Evolutionary conservation across 1,140 invertebrate species (phyloP), one percentile per base, ranked within the genome.

Genomic region (Venturia canescens): DNA sequence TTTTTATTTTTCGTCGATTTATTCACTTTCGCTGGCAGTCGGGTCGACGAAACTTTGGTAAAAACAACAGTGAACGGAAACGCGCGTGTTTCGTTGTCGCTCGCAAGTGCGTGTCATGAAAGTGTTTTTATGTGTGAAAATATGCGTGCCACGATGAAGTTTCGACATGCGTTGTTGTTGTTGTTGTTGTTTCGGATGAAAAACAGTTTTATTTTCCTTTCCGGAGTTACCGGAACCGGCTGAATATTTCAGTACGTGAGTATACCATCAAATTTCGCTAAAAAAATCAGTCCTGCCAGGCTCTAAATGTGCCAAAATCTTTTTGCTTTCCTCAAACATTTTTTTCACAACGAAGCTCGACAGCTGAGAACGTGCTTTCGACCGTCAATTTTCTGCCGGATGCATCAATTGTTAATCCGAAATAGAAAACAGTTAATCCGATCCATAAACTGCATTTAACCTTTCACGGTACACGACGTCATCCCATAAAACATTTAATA

Each of bases 401-500:
- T 50, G 4, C 18, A 16, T 11, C 48, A 3, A 13, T 53, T n/a
- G 18, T n/a, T 53, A 53, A n/a, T 53, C 50, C 6, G 11, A 53
- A n/a, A 11, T 44, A 44, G 7, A n/a, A 53, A 53, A 53, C n/a
- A 53, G 50, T 53, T 53, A 0, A 53, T 53, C n/a, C 5, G 5
- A 53, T 53, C 18, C n/a, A n/a, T n/a, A 53, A 50, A 50, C 15
- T 50, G 11, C 15, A 16, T 50, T 50, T 53, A n/a, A 53, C 50
- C 50, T 53, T 53, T 53, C 1, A 53, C 6, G 50, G n/a, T n/a
- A 53, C 7, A 53, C 50, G 16, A 63, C 60, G 60, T 63, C 60
- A 63, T 63, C 13, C 26, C 60, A 23, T 23, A 23, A 63, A 63
- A 13, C 26, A 63, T 23, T 63, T 63, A 63, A 63, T 63, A 63